phyloP scores from a whole-genome alignment of 2,797 vertebrate genomes.

The Tauraco hartlaubi region DNA sequence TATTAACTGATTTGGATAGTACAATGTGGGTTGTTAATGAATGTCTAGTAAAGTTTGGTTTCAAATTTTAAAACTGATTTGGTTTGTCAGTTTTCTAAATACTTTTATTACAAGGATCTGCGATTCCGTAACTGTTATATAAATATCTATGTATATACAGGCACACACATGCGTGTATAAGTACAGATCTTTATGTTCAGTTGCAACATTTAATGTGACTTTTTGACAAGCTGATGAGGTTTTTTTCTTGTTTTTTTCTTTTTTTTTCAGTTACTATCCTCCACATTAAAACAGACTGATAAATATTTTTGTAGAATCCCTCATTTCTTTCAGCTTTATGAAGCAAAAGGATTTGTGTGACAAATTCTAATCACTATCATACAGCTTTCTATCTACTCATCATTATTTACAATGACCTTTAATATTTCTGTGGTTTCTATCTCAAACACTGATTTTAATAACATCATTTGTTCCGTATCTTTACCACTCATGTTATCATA shows the following conservation, averaged over 20 bases:
- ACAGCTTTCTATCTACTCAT: background rate
- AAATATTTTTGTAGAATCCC: background rate
- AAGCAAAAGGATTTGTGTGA: background rate
- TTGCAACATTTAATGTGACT: background rate
- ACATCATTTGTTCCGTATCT: background rate
- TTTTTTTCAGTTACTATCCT: background rate
- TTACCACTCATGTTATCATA: background rate
- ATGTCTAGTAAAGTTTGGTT: background rate
- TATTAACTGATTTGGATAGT: background rate
- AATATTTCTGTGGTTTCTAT: background rate
- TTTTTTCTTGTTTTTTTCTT: rapidly evolving
- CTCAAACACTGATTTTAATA: background rate
- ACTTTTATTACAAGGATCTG: background rate
- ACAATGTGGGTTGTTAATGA: background rate
- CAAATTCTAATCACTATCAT: background rate
- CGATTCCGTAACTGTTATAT: background rate
- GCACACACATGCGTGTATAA: rapidly evolving
- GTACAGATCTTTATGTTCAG: background rate
- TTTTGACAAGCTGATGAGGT: background rate
- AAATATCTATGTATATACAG: background rate
- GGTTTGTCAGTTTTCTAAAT: background rate
- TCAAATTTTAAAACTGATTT: background rate
- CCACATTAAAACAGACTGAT: background rate
- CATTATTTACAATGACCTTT: background rate
- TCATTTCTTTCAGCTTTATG: background rate